phyloP scores from a whole-genome alignment of 2,888 invertebrate genomes.

The Petrophora chlorosata region DNA sequence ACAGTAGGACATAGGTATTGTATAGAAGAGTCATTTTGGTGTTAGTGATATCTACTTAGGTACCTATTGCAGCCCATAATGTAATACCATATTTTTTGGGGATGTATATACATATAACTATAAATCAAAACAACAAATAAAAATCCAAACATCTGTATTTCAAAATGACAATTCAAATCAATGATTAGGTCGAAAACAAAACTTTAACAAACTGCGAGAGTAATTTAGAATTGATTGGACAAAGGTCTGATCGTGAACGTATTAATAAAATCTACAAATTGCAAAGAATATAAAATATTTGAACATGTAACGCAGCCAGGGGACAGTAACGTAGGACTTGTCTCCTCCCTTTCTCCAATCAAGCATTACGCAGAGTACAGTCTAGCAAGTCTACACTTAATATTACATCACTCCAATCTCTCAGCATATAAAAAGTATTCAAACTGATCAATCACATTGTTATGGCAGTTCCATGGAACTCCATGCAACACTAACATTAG shows the following conservation, averaged over 20 bases:
- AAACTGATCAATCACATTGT: slow-evolving; percentile 83
- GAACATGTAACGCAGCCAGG: slow-evolving; percentile 54
- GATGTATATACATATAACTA: too few relatives aligned
- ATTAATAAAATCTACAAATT: slow-evolving; percentile 50
- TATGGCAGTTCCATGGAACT: slow-evolving; percentile 81
- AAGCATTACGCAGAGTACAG: slow-evolving; percentile 70
- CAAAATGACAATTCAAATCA: slow-evolving; percentile 76
- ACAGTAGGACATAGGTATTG: too few relatives aligned
- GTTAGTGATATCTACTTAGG: too few relatives aligned
- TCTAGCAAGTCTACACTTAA: slow-evolving; percentile 82
- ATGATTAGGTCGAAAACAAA: slow-evolving; percentile 80
- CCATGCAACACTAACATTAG: slow-evolving; percentile 69
- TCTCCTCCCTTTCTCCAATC: slow-evolving; percentile 70
- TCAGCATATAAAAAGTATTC: slow-evolving; percentile 82
- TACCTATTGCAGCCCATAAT: too few relatives aligned
- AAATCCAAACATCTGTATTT: slow-evolving; percentile 83
- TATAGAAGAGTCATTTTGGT: too few relatives aligned
- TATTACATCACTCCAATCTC: slow-evolving; percentile 73
- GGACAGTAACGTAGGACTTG: slow-evolving; percentile 48
- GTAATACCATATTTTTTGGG: too few relatives aligned
- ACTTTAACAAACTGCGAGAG: slow-evolving; percentile 78
- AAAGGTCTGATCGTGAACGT: slow-evolving; percentile 55
- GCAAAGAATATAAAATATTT: slow-evolving; percentile 51
- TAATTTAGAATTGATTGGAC: slow-evolving; percentile 74
- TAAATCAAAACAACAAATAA: slow-evolving; percentile 42